Base-by-base conservation (phyloP, 2,888 invertebrate species). In the Trissolcus japonicus region DNA sequence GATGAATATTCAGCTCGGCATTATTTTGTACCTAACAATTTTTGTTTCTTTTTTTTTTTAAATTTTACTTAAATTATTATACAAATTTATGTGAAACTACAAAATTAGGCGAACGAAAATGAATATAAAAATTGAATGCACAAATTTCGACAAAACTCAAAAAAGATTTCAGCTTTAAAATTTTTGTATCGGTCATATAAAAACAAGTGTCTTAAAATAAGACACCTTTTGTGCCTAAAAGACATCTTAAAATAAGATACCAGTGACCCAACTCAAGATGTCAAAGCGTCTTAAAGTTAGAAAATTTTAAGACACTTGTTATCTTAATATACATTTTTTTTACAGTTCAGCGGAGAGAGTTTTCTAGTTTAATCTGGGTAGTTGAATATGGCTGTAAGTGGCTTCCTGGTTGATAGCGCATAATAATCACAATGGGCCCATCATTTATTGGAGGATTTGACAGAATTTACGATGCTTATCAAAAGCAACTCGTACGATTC, bases 401-500 rank as follows among this genome's bases (percentile, higher is more conserved):
- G 74, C 74, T 74, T 74, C 74, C 62, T 62, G 41, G 67, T 67
- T 68, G 74, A 68, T 60, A 67, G 56, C 50, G 51, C n/a, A 14
- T 59, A 54, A 75, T 75, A 75, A 72, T 77, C 62, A 67, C 56
- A 73, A 77, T 73, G 46, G 73, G 59, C 65, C 73, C 77, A 68
- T 53, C 68, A 65, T 73, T 78, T 73, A 78, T 78, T 73, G 61
- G 57, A 73, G 73, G 77, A 68, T 78, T 73, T 78, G 56, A 61
- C 54, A 48, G 73, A 78, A 78, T 78, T 78, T 78, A 78, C 59
- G 78, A 78, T 78, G 78, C 78, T 78, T 78, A 74, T 78, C 74
- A 78, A 74, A 69, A 19, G 21, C 51, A 69, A 57, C 55, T 68
- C 19, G 46, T 65, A 56, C 53, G 67, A 77, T 73, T 73, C 68